A percentile compares a stretch with the other conserved stretches of the same genome.
Conservation (phyloP, 2,888 invertebrate species). For the Plagodis pulveraria region DNA sequence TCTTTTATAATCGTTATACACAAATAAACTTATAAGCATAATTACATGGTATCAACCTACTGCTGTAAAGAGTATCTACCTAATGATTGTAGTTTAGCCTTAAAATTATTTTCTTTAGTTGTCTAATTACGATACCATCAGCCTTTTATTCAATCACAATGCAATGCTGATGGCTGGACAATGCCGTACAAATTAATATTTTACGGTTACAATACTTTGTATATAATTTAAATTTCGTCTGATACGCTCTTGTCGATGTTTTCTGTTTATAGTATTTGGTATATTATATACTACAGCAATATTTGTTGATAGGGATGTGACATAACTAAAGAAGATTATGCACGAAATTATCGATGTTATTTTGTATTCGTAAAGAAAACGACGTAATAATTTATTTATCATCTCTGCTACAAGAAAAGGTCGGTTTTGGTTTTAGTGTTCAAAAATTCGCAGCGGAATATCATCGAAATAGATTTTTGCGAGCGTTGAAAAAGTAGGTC, state of each 20-base stretch:
- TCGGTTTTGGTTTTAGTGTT: too few species aligned
- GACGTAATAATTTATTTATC: too few species aligned
- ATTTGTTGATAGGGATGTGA: conserved; percentile 41
- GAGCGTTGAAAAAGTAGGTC: too few species aligned
- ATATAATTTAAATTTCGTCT: conserved; percentile 70
- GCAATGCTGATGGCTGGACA: conserved; percentile 53
- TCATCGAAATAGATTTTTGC: too few species aligned
- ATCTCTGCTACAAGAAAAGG: too few species aligned
- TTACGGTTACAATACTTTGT: conserved; percentile 67
- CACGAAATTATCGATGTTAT: background rate
- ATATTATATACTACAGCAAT: conserved; percentile 57
- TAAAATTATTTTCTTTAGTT: conserved; percentile 27
- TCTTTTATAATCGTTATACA: too few species aligned
- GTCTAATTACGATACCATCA: conserved; percentile 47
- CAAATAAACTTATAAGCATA: too few species aligned
- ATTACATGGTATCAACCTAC: too few species aligned
- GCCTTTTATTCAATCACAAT: conserved; percentile 47
- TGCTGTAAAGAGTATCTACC: too few species aligned
- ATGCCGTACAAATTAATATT: conserved; percentile 78
- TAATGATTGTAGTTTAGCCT: background rate
- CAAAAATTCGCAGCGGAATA: too few species aligned
- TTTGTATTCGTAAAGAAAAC: background rate
- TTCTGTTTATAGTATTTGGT: conserved; percentile 68
- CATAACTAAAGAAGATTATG: too few species aligned
- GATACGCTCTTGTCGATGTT: conserved; percentile 58